Evolutionary conservation across 2,113 vertebrate species (phyloP).

Genomic region (Parotia lawesii): DNA sequence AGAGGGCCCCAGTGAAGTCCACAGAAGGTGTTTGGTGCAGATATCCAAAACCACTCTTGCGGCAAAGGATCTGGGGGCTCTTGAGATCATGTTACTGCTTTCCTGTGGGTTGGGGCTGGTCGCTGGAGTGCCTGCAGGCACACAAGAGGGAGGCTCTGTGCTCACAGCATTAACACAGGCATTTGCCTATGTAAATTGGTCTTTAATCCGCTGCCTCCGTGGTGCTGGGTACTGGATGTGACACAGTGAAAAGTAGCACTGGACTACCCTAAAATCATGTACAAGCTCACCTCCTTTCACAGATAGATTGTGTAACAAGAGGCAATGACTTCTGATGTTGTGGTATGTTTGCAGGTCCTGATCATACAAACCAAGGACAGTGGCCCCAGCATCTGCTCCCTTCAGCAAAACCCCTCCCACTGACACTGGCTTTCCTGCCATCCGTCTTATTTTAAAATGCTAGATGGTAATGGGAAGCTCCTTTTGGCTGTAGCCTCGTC

Average conservation of each 20-base stretch:
- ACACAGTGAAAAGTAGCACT: not conserved
- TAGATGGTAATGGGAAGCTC: not conserved
- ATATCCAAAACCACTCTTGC: not conserved
- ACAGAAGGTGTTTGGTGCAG: not conserved
- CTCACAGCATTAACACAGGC: not conserved
- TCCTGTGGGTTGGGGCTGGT: not conserved
- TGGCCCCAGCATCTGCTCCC: not conserved
- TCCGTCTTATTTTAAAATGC: not conserved
- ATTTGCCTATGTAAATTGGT: not conserved
- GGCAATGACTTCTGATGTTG: not conserved
- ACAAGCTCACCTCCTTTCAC: not conserved
- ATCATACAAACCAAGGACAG: not conserved
- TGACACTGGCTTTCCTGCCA: not conserved
- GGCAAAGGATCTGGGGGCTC: not conserved
- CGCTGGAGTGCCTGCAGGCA: not conserved
- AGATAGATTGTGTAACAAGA: not conserved
- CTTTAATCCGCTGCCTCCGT: not conserved
- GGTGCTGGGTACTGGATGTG: not conserved
- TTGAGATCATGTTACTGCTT: not conserved
- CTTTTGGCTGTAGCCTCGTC: not conserved
- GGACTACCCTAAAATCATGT: not conserved
- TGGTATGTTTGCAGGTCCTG: not conserved
- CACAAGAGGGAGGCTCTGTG: not conserved
- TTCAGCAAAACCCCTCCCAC: not conserved
- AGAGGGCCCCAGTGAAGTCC: not conserved